These are phyloP conservation scores for Cotesia typhae DNA, from an alignment of 1,140 invertebrate species.

Conservation along the genomic window DNA sequence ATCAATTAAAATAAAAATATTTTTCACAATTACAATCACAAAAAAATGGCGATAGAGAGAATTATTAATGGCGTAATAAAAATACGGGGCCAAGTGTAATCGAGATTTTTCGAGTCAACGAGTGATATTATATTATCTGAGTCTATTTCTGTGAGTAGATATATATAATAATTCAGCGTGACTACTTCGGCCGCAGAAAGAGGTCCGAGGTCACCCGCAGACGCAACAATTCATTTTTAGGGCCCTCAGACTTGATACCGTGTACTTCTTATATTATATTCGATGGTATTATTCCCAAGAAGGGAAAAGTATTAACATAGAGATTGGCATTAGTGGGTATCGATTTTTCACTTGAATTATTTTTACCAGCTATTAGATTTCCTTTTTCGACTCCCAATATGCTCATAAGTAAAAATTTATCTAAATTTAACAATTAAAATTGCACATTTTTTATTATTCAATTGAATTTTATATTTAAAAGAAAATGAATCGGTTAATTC, in stretches of 20 bases:
- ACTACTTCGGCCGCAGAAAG: slow-evolving; percentile 48
- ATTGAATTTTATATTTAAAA: too few species aligned
- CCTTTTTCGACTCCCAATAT: too few species aligned
- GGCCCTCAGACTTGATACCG: slow-evolving; percentile 44
- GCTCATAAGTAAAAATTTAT: too few species aligned
- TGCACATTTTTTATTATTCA: too few species aligned
- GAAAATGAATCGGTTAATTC: too few species aligned
- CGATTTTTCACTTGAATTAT: slow-evolving; percentile 54
- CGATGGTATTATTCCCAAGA: too few species aligned
- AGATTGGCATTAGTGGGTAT: slow-evolving; percentile 66
- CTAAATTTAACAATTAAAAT: too few species aligned
- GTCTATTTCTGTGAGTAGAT: slow-evolving; percentile 29
- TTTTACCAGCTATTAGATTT: not conserved
- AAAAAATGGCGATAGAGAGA: not conserved
- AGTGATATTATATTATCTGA: slow-evolving; percentile 3
- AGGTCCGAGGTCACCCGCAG: slow-evolving; percentile 64
- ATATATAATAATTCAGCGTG: slow-evolving; percentile 56
- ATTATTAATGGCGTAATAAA: not conserved
- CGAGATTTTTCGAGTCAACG: too few species aligned
- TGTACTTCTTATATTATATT: slow-evolving; percentile 31
- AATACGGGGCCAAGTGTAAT: not conserved
- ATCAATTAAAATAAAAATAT: too few species aligned
- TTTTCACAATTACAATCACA: too few species aligned
- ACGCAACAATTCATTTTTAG: slow-evolving; percentile 68
- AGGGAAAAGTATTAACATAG: slow-evolving; percentile 61